These are phyloP conservation scores for Hemicordylus capensis DNA, from an alignment of 2,113 vertebrate genomes.

Conservation along the genomic window DNA sequence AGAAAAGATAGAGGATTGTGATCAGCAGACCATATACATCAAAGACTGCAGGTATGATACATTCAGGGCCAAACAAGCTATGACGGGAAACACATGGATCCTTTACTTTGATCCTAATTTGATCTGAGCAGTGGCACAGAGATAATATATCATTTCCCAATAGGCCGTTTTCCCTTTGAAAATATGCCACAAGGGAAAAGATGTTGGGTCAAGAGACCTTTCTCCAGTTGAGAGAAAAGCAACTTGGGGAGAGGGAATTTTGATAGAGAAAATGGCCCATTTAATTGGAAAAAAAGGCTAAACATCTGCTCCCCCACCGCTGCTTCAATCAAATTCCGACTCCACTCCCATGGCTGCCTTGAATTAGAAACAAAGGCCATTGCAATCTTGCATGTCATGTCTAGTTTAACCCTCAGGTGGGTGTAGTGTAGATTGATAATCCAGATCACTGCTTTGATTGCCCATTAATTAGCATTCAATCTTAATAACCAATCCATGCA, in stretches of 20 bases:
- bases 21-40: not conserved
- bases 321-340: not conserved
- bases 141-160: not conserved
- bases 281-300: not conserved
- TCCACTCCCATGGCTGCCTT: not conserved
- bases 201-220: not conserved
- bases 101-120: no score
- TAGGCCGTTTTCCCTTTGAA: not conserved
- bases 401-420: not conserved
- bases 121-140: not conserved
- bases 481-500: not conserved
- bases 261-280: not conserved
- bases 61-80: not conserved
- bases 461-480: constrained; percentile 3
- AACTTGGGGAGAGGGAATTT: not conserved
- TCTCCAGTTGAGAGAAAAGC: not conserved
- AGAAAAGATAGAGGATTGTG: not conserved
- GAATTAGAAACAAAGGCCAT: not conserved
- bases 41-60: not conserved
- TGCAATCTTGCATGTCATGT: not conserved
- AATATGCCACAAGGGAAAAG: not conserved
- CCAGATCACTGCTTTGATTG: not conserved
- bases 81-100: no score
- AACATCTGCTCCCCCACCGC: no score
- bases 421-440: not conserved